Base-by-base conservation (phyloP, 2,888 invertebrate species). In the Pilophorus perplexus region DNA sequence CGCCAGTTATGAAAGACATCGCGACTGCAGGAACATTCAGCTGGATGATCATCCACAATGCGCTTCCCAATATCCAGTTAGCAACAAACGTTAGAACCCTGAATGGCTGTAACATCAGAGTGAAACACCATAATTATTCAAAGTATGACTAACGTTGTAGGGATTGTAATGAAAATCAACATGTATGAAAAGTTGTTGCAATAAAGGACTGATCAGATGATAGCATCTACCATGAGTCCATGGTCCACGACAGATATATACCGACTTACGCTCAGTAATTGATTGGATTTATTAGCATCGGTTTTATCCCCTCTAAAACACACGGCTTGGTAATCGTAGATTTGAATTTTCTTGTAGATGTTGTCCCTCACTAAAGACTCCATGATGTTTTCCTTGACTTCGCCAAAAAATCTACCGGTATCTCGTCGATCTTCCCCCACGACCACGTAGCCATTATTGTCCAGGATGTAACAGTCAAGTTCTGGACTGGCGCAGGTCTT, bases 381-480 rank as follows among this genome's bases (percentile, higher is more conserved):
- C 89, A 93, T 90, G 22, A 73, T 66, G n/a, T 66, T 65, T 10
- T 72, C 71, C 50, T 88, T 84, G 48, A 93, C 84, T 75, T 88
- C 89, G 1, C 94, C 95, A 74, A 94, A 90, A 77, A 94, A 94
- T 74, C 83, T 83, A 2, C 95, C 95, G 0, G 90, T 89, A 68
- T 90, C 84, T 37, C 78, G 80, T 0, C 80, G 77, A 64, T 86
- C 83, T 74, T 91, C 85, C 14, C 90, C 88, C n/a, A 88, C 84
- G 1, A 91, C 78, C 16, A 96, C 88, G 77, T 93, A 96, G 10
- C 95, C 96, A 76, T 93, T 94, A 78, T 95, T 93, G 75, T 96
- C 96, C 64, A 96, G 80, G 28, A 96, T 87, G 76, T 93, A 96
- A 77, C 96, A 96, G 75, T 93, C 92, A 23, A 93, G 79, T 72